These are phyloP conservation scores for Falco punctatus DNA, from an alignment of 2,113 vertebrate species.

Conservation along the genomic window DNA sequence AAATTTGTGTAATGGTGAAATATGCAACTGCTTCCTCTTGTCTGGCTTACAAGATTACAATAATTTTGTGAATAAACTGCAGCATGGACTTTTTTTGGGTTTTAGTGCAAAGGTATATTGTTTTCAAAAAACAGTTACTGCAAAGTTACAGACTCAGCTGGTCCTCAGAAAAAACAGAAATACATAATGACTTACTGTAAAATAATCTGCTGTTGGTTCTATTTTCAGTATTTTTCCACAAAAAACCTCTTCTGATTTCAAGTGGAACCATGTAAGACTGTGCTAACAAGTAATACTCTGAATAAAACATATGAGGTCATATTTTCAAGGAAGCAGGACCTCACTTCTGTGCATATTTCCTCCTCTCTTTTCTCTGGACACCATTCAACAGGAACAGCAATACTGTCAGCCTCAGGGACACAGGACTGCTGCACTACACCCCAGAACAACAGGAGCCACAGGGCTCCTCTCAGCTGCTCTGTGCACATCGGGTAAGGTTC, in stretches of 20 bases:
- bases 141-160: neutral
- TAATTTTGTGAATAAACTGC: neutral
- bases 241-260: neutral
- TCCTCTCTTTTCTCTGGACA: neutral
- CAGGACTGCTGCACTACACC: accelerated
- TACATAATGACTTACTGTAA: neutral
- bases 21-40: neutral
- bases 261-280: neutral
- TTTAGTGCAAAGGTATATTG: neutral
- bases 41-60: neutral
- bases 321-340: neutral
- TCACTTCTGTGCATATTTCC: neutral
- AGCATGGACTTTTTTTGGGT: neutral
- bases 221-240: neutral
- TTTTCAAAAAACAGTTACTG: neutral
- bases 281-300: neutral
- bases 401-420: neutral
- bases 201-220: neutral
- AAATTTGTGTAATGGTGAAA: neutral
- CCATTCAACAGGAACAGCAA: neutral
- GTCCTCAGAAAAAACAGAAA: neutral
- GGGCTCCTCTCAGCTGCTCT: neutral
- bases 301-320: neutral
- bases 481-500: accelerated
- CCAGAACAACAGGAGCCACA: neutral